These are phyloP conservation scores for Cataglyphis cursor DNA, from an alignment of 2,888 invertebrate genomes.

Conservation along the genomic window DNA sequence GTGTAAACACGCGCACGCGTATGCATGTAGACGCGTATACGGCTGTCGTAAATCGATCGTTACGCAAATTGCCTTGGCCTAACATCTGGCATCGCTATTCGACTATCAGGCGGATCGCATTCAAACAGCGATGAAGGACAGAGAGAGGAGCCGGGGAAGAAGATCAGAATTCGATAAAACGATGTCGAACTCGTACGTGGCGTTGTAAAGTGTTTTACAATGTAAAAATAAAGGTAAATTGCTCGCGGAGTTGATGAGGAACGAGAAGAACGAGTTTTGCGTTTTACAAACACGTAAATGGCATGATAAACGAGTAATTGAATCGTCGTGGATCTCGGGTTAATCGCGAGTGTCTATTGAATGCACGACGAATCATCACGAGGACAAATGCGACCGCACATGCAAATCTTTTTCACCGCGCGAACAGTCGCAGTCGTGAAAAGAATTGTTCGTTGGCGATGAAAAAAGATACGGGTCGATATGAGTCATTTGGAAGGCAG, in stretches of 20 bases:
- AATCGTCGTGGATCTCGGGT: conserved; percentile 66
- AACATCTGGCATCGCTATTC: conserved; percentile 77
- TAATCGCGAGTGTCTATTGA: conserved; percentile 64
- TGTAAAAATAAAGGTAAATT: conserved; percentile 55
- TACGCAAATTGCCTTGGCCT: conserved; percentile 77
- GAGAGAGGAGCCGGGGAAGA: conserved; percentile 4
- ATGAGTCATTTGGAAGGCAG: not conserved
- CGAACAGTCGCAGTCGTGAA: conserved; percentile 30
- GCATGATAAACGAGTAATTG: conserved; percentile 71
- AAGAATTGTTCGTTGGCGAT: not conserved
- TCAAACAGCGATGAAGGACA: conserved; percentile 60
- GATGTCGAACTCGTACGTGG: conserved; percentile 58
- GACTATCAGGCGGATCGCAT: conserved; percentile 81
- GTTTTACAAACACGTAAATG: conserved; percentile 69
- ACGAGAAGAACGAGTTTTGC: conserved; percentile 59
- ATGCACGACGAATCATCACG: conserved; percentile 44
- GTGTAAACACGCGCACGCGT: conserved; percentile 14
- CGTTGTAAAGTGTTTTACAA: conserved; percentile 67
- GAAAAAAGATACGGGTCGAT: not conserved
- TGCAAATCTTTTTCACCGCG: conserved; percentile 53
- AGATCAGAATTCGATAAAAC: conserved; percentile 79
- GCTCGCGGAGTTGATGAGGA: conserved; percentile 30
- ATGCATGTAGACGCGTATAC: conserved; percentile 56
- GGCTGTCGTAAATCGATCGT: conserved; percentile 77
- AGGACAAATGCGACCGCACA: conserved; percentile 52